A percentile compares a stretch with the other conserved stretches of the same genome.
Conservation (phyloP, 2,113 vertebrate species). For the Dipodomys merriami region DNA sequence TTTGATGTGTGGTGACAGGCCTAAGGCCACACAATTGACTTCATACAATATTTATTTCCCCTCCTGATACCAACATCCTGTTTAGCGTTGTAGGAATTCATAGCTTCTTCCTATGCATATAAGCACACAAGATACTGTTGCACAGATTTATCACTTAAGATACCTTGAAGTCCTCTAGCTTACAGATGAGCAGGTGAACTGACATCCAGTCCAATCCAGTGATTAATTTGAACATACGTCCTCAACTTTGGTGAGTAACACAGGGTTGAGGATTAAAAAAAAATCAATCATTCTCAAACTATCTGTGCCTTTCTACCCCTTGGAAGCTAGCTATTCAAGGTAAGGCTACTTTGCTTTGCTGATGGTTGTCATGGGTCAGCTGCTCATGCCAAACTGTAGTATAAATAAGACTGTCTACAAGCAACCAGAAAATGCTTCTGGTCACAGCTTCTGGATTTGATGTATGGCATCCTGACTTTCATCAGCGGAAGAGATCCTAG, state of each 20-base stretch:
- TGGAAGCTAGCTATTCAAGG: neutral
- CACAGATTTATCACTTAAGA: neutral
- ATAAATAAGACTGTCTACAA: neutral
- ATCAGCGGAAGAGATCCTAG: neutral
- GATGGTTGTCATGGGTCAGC: neutral
- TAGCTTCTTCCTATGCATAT: neutral
- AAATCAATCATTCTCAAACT: neutral
- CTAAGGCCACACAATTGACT: neutral
- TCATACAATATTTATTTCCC: neutral
- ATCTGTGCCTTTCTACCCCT: neutral
- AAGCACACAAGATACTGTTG: accelerated
- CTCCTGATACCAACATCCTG: neutral
- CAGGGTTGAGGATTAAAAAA: neutral
- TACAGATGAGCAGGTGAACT: neutral
- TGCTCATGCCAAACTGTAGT: too few relatives aligned
- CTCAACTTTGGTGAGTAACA: neutral
- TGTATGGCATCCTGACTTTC: neutral
- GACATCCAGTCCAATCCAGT: neutral
- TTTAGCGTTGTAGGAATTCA: neutral
- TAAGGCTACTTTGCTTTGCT: neutral
- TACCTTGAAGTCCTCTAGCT: neutral
- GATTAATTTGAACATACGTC: neutral
- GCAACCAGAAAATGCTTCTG: neutral
- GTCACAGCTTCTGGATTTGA: neutral
- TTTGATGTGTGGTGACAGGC: too few relatives aligned